A percentile compares a stretch with the other conserved stretches of the same genome.
phyloP scores from a whole-genome alignment of 2,113 vertebrate species.

The Strix aluco region DNA sequence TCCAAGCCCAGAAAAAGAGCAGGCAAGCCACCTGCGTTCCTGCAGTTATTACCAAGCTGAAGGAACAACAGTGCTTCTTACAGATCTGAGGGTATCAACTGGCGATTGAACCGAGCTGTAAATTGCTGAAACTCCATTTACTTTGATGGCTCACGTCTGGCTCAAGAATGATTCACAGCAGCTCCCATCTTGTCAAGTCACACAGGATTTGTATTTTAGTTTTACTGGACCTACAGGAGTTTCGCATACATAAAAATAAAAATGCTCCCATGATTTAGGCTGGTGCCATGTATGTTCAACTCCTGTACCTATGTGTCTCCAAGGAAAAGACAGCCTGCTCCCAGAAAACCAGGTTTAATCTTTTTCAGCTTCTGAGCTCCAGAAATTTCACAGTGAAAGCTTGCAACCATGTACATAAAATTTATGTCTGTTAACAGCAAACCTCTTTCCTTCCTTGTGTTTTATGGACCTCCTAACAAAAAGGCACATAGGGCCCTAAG shows the following conservation, averaged over 20 bases:
- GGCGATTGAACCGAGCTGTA: rapidly evolving
- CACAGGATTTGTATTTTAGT: neutral
- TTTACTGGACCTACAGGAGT: neutral
- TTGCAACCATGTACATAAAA: neutral
- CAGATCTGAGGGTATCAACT: neutral
- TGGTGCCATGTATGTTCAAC: rapidly evolving
- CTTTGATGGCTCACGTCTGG: neutral
- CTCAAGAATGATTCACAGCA: rapidly evolving
- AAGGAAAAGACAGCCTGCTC: neutral
- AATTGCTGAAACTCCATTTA: neutral
- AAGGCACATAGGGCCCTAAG: neutral
- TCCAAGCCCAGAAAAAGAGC: neutral
- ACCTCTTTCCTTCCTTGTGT: neutral
- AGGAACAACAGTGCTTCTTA: neutral
- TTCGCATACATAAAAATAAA: neutral
- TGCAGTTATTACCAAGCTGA: neutral
- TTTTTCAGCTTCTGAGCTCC: neutral
- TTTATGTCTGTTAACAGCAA: neutral
- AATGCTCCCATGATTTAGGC: neutral
- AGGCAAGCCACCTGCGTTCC: neutral
- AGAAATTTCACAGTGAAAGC: neutral
- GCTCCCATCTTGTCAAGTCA: neutral
- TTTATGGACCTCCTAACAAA: neutral
- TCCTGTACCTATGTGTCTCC: neutral
- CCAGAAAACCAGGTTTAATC: neutral